Base-by-base conservation (phyloP, 2,888 invertebrate genomes). In the Allacma fusca region DNA sequence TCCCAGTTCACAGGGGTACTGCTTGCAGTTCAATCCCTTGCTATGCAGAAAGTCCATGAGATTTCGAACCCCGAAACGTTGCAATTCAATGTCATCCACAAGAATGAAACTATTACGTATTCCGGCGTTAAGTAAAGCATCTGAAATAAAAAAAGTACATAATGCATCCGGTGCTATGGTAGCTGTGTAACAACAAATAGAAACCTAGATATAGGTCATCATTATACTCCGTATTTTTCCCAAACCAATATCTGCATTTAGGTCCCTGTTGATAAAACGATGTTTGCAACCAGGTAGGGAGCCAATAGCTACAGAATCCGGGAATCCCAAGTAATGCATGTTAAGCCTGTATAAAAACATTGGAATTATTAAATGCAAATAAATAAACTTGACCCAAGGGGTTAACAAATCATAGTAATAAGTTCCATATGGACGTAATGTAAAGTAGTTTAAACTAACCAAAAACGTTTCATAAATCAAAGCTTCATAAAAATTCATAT, bases 1-100 rank as follows among this genome's bases (percentile, higher is more conserved):
- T 24, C 79, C 79, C 16, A 72, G 62, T 62, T 76, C 79, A 44
- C 79, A 79, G 0, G 76, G 62, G 43, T 72, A 76, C 21, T 79
- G 76, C 19, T 69, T 16, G 21, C 34, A 40, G 21, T 21, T 57
- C 7, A 75, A 29, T 19, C 29, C 75, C 29, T 40, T 68, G 4
- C 40, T 21, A 16, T 7, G 24, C 59, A 76, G 24, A 12, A 65
- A 50, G 1, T 64, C 67, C 13, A 16, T 1, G 9, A 79, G 44
- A 28, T 40, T 21, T 16, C 23, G 24, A 16, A 34, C 62, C 7
- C 79, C 79, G 26, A 79, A 79, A 28, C 76, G 28, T 16, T 65
- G 24, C 34, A 79, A 28, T 40, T 79, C 79, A 13, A 26, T 24
- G 29, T 76, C 69, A 24, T 72, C 76, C 24, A 71, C 40, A 4